phyloP scores from a whole-genome alignment of 2,888 invertebrate species.

The Drosophila setosimentum region DNA sequence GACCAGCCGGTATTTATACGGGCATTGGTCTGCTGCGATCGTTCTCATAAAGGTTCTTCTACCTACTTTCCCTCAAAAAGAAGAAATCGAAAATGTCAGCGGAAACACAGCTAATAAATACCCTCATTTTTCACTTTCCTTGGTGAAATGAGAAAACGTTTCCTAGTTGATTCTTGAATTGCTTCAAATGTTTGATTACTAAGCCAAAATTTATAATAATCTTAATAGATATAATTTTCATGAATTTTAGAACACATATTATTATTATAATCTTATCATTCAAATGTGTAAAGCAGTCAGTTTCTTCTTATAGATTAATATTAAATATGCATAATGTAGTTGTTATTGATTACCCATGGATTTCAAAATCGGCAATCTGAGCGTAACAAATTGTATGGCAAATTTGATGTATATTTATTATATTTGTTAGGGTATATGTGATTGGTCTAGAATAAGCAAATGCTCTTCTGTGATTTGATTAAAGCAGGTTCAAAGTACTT shows the following conservation, averaged over 20 bases:
- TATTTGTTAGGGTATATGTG: background rate
- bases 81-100: background rate
- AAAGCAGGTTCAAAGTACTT: constrained; percentile 51
- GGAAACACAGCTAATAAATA: background rate
- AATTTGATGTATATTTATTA: background rate
- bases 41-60: constrained; percentile 29
- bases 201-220: background rate
- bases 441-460: background rate
- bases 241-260: background rate
- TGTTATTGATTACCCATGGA: background rate
- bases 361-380: background rate
- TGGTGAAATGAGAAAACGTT: background rate
- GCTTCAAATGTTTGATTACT: background rate
- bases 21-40: background rate
- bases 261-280: background rate
- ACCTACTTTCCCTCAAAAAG: constrained; percentile 30
- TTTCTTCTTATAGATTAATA: no score
- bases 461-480: constrained; percentile 22
- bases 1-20: constrained; percentile 62
- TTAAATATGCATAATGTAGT: background rate
- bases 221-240: background rate
- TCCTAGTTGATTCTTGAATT: background rate
- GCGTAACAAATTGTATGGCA: background rate
- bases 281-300: background rate
- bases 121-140: background rate